These are phyloP conservation scores for Coleophora flavipennella DNA, from an alignment of 2,888 invertebrate species.

Conservation along the genomic window DNA sequence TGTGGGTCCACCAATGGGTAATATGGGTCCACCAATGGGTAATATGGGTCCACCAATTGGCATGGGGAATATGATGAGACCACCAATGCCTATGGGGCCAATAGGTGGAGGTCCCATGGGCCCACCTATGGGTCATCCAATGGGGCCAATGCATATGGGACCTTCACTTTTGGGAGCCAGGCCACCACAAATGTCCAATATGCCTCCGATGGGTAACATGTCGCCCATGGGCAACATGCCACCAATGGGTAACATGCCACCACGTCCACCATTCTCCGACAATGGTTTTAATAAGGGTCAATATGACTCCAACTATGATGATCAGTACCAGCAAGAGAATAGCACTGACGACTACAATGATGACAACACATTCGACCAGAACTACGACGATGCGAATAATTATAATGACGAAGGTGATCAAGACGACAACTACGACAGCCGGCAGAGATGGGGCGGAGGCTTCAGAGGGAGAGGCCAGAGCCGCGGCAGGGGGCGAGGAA, in stretches of 20 bases:
- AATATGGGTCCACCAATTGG: constrained; percentile 12
- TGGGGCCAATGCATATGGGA: constrained; percentile 10
- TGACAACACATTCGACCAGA: constrained; percentile 38
- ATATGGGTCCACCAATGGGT: constrained; percentile 20
- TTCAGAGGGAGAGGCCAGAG: constrained; percentile 41
- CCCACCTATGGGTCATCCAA: constrained; percentile 6
- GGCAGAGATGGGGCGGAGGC: constrained; percentile 46
- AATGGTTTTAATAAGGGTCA: constrained; percentile 56
- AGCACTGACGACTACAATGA: constrained; percentile 48
- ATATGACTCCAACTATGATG: constrained; percentile 44
- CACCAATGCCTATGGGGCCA: constrained; percentile 16
- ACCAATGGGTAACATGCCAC: constrained; percentile 26
- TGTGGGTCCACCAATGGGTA: constrained; percentile 17
- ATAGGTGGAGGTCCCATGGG: constrained; percentile 8
- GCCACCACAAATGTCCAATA: constrained; percentile 35
- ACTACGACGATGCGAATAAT: constrained; percentile 44
- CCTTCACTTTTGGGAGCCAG: constrained; percentile 15
- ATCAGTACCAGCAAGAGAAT: constrained; percentile 35
- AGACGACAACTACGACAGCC: constrained; percentile 31
- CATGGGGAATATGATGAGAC: constrained; percentile 14
- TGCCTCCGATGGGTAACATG: constrained; percentile 33
- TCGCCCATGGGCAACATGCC: constrained; percentile 20
- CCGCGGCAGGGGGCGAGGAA: constrained; percentile 55
- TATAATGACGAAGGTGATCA: constrained; percentile 42
- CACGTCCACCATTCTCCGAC: constrained; percentile 42